Evolutionary conservation across 23 tunicate species (phyloP), one percentile per base, ranked within the genome.

Genomic region (Pegea sp.): DNA sequence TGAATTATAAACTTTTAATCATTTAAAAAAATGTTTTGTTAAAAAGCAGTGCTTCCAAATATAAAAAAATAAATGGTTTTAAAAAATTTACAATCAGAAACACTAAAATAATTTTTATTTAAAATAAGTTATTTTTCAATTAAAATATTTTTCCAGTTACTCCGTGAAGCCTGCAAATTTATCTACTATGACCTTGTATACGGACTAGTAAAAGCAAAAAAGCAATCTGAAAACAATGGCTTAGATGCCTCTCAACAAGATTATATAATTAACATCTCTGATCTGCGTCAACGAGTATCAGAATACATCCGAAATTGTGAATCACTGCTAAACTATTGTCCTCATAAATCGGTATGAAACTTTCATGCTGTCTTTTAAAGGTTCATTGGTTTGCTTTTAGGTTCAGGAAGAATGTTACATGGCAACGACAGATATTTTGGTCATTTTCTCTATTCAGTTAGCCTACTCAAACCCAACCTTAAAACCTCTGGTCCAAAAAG

Each of bases 341-440:
- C 80, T 16, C n/a, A n/a, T n/a, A n/a, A 13, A 13, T 42, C 13
- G 48, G 48, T 42, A 42, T 13, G 18, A 42, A 42, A 18, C 13
- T 42, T 18, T 42, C 18, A 13, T 13, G 18, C 13, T 13, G 13
- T 42, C 13, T 42, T 42, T 42, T 51, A 8, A 51, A 26, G 56
- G n/a, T n/a, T n/a, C n/a, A 28, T 13, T 56, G 18, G 51, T 26
- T 24, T 21, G 24, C 18, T 26, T 49, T 51, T 53, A 88, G 89
- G 90, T 88, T 24, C 91, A 88, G 58, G 97, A 88, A 49, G 78
- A 65, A 11, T 25, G 89, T 31, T 88, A 88, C 69, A 75, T 70
- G 79, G 66, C 74, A 30, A 42, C 70, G 4, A 76, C 90, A 28
- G 97, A 88, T 28, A 61, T 70, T 26, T 64, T 88, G 7, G 77